Percentiles rank a stretch among this genome's conserved stretches.
Evolutionary conservation across 2,797 vertebrate species (phyloP).

Genomic region (Sternarchorhynchus goeldii): DNA sequence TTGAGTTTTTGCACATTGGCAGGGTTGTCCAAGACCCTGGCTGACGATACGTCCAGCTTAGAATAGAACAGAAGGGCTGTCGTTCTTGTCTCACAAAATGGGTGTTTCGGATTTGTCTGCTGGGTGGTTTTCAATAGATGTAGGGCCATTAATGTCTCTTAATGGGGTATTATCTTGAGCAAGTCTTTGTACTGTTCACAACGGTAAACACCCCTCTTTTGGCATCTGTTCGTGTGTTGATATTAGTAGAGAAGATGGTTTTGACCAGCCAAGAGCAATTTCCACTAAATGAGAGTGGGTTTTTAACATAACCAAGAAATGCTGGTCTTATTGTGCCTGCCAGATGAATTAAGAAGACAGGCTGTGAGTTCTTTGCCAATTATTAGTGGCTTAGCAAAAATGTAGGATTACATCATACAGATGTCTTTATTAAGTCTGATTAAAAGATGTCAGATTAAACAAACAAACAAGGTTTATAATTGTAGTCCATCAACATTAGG

Average conservation of each 20-base stretch:
- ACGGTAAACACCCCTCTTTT: conserved; percentile 32
- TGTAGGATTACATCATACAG: conserved; percentile 70
- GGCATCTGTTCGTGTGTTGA: conserved; percentile 31
- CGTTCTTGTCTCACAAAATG: conserved; percentile 55
- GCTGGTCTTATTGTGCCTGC: conserved; percentile 30
- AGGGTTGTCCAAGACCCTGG: conserved; percentile 52
- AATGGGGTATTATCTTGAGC: conserved; percentile 57
- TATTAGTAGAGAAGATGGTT: conserved; percentile 36
- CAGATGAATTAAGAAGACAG: conserved; percentile 41
- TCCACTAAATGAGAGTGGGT: conserved; percentile 29
- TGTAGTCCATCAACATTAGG: conserved; percentile 62
- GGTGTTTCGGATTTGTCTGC: conserved; percentile 41
- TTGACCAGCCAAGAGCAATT: conserved; percentile 36
- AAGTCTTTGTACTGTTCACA: conserved; percentile 40
- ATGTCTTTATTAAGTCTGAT: conserved; percentile 73
- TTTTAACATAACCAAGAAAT: conserved; percentile 36
- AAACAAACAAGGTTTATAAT: conserved; percentile 53
- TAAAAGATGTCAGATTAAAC: conserved; percentile 34
- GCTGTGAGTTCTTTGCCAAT: conserved; percentile 36
- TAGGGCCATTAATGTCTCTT: conserved; percentile 57
- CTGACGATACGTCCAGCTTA: conserved; percentile 54
- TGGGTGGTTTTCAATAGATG: conserved; percentile 57
- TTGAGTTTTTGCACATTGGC: conserved; percentile 32
- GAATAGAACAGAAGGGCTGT: conserved; percentile 58
- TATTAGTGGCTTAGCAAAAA: conserved; percentile 62